Evolutionary conservation across 2,797 vertebrate genomes (phyloP).

Genomic region (Pseudochirops cupreus): DNA sequence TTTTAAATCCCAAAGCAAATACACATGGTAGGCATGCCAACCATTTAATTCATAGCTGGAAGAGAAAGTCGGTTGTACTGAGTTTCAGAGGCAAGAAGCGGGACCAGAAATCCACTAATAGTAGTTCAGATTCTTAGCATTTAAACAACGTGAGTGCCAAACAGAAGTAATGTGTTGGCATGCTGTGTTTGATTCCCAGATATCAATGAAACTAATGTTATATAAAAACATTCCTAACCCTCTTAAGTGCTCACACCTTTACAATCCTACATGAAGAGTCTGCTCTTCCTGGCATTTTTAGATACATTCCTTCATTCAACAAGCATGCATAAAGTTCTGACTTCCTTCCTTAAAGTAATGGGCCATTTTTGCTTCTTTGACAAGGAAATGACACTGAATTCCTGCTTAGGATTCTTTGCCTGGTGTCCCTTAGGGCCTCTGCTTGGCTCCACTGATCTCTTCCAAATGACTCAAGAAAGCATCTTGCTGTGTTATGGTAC

Average conservation of each 20-base stretch:
- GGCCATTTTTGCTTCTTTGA: background rate
- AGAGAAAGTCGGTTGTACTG: background rate
- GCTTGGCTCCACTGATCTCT: slow-evolving; percentile 62
- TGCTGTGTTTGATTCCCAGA: slow-evolving; percentile 14
- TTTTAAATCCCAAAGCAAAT: slow-evolving; percentile 30
- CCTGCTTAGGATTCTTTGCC: slow-evolving; percentile 13
- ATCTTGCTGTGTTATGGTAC: slow-evolving; percentile 60
- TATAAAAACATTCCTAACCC: background rate
- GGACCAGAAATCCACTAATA: background rate
- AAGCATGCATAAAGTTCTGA: background rate
- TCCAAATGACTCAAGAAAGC: slow-evolving; percentile 69
- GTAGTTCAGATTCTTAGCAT: slow-evolving; percentile 7
- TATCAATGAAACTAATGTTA: background rate
- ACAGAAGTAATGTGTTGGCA: slow-evolving; percentile 7
- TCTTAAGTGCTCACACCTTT: slow-evolving; percentile 21
- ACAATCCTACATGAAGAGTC: slow-evolving; percentile 1
- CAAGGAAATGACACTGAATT: background rate
- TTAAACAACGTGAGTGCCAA: slow-evolving; percentile 23
- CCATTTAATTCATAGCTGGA: slow-evolving; percentile 14
- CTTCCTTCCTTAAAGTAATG: background rate
- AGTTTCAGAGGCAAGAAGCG: background rate
- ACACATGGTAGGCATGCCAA: slow-evolving; percentile 14
- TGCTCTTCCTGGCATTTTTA: background rate
- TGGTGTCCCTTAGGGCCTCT: slow-evolving; percentile 37
- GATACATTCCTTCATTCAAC: background rate